Evolutionary conservation across 2,888 invertebrate genomes (phyloP), one percentile per base, ranked within the genome.

Genomic region (Apamea monoglypha): DNA sequence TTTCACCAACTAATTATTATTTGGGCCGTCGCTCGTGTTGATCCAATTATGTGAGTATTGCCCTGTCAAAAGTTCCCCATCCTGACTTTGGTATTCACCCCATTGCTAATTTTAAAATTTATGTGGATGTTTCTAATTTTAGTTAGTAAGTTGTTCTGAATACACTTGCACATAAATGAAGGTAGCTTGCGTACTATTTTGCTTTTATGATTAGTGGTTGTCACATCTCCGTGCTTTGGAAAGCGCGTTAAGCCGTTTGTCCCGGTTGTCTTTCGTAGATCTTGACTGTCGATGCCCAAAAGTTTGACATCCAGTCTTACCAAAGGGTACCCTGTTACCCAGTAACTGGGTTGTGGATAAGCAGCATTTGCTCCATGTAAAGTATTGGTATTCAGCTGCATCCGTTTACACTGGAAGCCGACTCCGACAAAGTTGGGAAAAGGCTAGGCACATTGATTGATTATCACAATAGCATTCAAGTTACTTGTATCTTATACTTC

Each of bases 1-100:
- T 95, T 96, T 95, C 88, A 95, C 92, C 84, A 92, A 92, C 94
- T 95, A 95, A 96, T 95, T 81, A 81, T 81, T 83, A 83, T 68
- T 83, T 95, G 94, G 84, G 91, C 87, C 89, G 88, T 87, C 71
- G 36, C 36, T 90, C 91, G 91, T 91, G 94, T 93, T 92, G 92
- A 94, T 94, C 94, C 94, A 95, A 95, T 95, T 96, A 94, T 91
- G 91, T 90, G 91, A 91, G 91, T 91, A 91, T 90, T 84, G 90
- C 90, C 82, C 82, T 47, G 53, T 83, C 86, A 81, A 84, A 88
- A 88, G 83, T 87, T 89, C 85, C 81, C 87, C 73, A 85, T 89
- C 90, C 89, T 88, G 87, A 90, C 91, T 93, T 92, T 91, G 90
- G 87, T 92, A 93, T 93, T 92, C 93, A 93, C 91, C 92, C 93